These are phyloP conservation scores for Brachypterus glaber DNA, from an alignment of 2,888 invertebrate genomes.

Conservation along the genomic window DNA sequence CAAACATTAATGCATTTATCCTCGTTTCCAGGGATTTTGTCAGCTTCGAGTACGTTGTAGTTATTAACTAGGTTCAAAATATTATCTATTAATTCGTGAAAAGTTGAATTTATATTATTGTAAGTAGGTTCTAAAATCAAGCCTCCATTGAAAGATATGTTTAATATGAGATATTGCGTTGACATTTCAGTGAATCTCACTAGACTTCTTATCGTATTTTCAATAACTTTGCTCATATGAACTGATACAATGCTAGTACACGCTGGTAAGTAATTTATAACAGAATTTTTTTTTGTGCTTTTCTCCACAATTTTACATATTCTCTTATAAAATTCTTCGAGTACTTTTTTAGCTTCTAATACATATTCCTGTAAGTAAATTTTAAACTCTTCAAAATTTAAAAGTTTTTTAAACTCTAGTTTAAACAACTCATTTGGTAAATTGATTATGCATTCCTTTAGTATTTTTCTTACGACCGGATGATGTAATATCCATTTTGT, in stretches of 20 bases:
- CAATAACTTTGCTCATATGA: conserved; percentile 58
- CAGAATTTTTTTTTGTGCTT: not conserved
- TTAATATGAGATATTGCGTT: conserved; percentile 38
- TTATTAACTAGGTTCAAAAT: conserved; percentile 21
- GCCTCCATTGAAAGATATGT: conserved; percentile 46
- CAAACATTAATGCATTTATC: conserved; percentile 24
- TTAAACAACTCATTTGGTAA: conserved; percentile 47
- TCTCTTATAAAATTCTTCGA: conserved; percentile 24
- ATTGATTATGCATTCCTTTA: conserved; percentile 44
- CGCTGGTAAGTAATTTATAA: conserved; percentile 20
- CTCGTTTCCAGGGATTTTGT: conserved; percentile 19
- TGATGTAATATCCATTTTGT: conserved; percentile 51
- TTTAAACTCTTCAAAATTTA: conserved; percentile 22
- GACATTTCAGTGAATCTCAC: conserved; percentile 44
- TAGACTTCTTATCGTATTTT: conserved; percentile 58
- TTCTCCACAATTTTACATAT: conserved; percentile 17
- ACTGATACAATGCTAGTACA: conserved; percentile 43
- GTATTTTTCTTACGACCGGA: conserved; percentile 50
- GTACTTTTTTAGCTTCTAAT: conserved; percentile 17
- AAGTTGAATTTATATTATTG: conserved; percentile 45
- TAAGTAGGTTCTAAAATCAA: conserved; percentile 51
- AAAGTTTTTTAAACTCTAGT: conserved; percentile 31
- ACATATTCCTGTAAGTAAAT: conserved; percentile 22
- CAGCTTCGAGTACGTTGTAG: conserved; percentile 21
- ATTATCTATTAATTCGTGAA: conserved; percentile 29